phyloP scores from a whole-genome alignment of 2,888 invertebrate species.

The Caenorhabditis uteleia region DNA sequence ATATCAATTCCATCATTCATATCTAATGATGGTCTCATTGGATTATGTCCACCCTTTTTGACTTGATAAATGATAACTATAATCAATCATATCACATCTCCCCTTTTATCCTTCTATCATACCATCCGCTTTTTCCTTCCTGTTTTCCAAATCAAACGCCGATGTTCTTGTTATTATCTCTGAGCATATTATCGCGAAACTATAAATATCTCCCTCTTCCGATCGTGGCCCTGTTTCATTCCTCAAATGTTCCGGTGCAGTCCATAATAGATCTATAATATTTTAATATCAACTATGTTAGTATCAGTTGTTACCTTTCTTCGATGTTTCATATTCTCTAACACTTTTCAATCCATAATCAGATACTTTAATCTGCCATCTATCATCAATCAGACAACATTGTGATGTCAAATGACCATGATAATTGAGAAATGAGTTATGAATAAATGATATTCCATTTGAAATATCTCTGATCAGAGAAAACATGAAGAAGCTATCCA shows the following conservation, averaged over 20 bases:
- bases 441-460: conserved; percentile 51
- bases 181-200: conserved; percentile 50
- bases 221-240: conserved; percentile 8
- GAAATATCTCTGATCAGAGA: conserved; percentile 60
- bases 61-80: conserved; percentile 31
- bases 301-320: conserved; percentile 2
- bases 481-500: conserved; percentile 65
- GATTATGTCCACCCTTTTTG: conserved; percentile 37
- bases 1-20: neutral
- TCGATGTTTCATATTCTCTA: conserved; percentile 8
- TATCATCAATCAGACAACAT: conserved; percentile 49
- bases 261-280: conserved; percentile 52
- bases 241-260: conserved; percentile 52
- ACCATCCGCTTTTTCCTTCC: conserved; percentile 45
- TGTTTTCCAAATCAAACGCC: conserved; percentile 29
- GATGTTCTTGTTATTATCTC: conserved; percentile 38
- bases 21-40: conserved; percentile 26
- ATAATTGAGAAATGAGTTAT: conserved; percentile 13
- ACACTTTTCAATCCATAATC: conserved; percentile 20
- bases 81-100: neutral
- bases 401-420: conserved; percentile 40
- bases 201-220: conserved; percentile 47
- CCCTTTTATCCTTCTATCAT: too few relatives aligned
- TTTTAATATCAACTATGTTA: too few relatives aligned
- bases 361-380: conserved; percentile 54